Base-by-base conservation (phyloP, 2,797 vertebrate genomes). In the Crypturellus tataupa region DNA sequence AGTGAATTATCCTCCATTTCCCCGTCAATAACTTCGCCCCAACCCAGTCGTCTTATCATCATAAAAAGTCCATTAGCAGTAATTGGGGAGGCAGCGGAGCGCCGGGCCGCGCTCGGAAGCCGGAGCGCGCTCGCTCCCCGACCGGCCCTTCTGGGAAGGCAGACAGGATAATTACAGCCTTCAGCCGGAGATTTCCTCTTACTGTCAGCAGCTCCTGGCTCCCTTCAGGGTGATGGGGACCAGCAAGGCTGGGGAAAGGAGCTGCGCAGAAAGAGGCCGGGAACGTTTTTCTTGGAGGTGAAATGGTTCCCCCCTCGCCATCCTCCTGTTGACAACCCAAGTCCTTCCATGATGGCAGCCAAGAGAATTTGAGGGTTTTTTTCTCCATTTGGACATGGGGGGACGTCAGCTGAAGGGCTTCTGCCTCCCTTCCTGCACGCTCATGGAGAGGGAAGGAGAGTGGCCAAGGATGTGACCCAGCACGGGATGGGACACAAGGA, bases 11-110 rank as follows among this genome's bases (percentile, higher is more conserved):
- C 62, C 76, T 94, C 93, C 92, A 95, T 97, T 94, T 96, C 90
- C 71, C 91, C 4, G 11, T 96, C 96, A 93, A 70, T 91, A 94
- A 86, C 95, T 93, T 95, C 87, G 95, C 51, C 87, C 72, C 87
- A 83, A 9, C 81, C 84, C 69, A 73, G 93, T 59, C 25, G 14
- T 88, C 87, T 93, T 84, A 94, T 95, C 93, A 95, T 92, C 95
- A 97, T 96, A 97, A 96, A 97, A 97, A 97, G 96, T 97, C 95
- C 96, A 97, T 97, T 97, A 97, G 95, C 91, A 92, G 92, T 89
- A 91, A 96, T 80, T 94, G 91, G 94, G 95, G 80, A 94, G 94
- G 93, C 91, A 91, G 95, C 9, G 29, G 89, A 65, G 93, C 33
- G 51, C 70, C 37, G 79, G 79, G 86, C 87, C 53, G 91, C 62